Percentiles rank a stretch among this genome's conserved stretches.
phyloP scores from a whole-genome alignment of 2,797 vertebrate genomes.

The Poeciliopsis infans region DNA sequence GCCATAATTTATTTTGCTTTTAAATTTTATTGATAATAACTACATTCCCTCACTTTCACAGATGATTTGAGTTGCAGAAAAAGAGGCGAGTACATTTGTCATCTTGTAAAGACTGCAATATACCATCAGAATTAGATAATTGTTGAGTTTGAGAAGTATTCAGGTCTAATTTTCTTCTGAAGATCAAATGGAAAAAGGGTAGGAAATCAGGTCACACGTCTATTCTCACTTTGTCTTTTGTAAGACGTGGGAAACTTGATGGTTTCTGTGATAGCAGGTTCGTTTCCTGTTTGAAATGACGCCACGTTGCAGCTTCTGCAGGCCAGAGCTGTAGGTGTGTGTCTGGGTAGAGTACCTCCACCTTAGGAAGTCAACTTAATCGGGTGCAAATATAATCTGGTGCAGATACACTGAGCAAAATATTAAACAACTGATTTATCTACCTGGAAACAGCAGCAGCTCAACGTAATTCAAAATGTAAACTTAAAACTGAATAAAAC shows the following conservation, averaged over 20 bases:
- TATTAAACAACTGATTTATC: not conserved
- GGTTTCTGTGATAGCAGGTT: not conserved
- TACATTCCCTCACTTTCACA: not conserved
- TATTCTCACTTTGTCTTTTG: conserved; percentile 13
- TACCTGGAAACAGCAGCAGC: not conserved
- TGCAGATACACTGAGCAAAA: not conserved
- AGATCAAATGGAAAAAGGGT: not conserved
- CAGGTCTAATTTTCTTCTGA: not conserved
- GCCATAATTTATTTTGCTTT: not conserved
- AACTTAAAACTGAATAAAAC: not conserved
- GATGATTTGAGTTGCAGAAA: not conserved
- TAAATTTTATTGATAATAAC: not conserved
- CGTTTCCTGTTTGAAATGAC: conserved; percentile 43
- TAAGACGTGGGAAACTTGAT: conserved; percentile 15
- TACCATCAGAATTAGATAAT: not conserved
- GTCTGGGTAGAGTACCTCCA: not conserved
- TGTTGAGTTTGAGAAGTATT: not conserved
- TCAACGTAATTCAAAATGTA: not conserved
- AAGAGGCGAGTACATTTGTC: not conserved
- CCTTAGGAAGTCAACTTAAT: not conserved
- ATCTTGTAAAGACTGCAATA: not conserved
- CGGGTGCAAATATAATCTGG: not conserved
- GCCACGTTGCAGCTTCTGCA: not conserved
- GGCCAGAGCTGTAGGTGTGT: not conserved
- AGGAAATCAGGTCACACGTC: conserved; percentile 1